Evolutionary conservation across 2,797 vertebrate species (phyloP), one percentile per base, ranked within the genome.

Genomic region (Paedocypris micromegethes): DNA sequence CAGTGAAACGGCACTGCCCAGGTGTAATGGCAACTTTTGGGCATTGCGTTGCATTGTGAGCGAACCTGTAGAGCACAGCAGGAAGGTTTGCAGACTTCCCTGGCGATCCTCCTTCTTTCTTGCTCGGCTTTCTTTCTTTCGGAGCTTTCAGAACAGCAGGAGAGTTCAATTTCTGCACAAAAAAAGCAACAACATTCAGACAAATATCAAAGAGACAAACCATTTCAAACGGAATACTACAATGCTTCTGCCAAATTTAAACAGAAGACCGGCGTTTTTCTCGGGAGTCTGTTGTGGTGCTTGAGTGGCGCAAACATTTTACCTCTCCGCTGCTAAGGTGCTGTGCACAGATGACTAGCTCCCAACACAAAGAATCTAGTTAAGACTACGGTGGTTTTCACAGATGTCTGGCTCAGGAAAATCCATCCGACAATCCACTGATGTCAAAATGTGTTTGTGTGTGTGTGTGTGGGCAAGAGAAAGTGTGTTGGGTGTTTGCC

Each of bases 101-200:
- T 0, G 85, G 93, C 7, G 90, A 73, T 73, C 93, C 96, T 79
- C 95, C 95, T 83, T 98, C 95, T 79, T 97, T 97, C 86, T 97
- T 98, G 88, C 91, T 98, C 55, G 94, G 94, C 74, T 94, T 98
- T 82, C 95, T 92, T 72, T 98, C 96, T 83, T 98, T 98, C 1
- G 96, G 95, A 70, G 93, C 91, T 80, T 94, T 93, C 78, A 98
- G 85, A 82, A 98, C 91, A 68, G 91, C 86, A 4, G 96, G 96
- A 72, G 92, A 86, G 72, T 93, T 96, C 75, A 94, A 84, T 86
- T 98, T 97, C 94, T 98, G 81, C 6, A 62, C 5, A 68, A 5
- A 45, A 72, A 70, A 3, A 46, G 37, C 53, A 50, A 5, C 6
- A 0, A 37, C 48, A 49, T 40, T 42, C 7, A 65, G 9, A 9